These are phyloP conservation scores for Orycteropus afer DNA, from an alignment of 2,113 vertebrate genomes.

Conservation along the genomic window DNA sequence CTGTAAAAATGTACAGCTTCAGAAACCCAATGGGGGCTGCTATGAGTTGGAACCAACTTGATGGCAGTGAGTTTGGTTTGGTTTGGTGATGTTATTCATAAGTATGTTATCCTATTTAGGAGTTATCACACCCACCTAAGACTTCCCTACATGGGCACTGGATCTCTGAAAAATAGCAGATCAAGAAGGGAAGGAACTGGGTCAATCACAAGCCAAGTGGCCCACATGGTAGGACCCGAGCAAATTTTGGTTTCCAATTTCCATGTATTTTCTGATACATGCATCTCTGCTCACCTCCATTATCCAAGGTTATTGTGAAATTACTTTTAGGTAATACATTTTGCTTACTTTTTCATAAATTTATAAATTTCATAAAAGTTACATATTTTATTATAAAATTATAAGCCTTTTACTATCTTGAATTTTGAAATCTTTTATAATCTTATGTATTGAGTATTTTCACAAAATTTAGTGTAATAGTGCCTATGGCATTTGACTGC, in stretches of 20 bases:
- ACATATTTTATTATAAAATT: not conserved
- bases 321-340: slow-evolving; percentile 7
- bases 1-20: no score
- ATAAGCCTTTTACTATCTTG: not conserved
- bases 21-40: no score
- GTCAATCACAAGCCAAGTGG: not conserved
- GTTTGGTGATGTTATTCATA: no score
- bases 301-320: not conserved
- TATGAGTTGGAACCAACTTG: no score
- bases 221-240: not conserved
- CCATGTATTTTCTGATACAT: slow-evolving; percentile 9
- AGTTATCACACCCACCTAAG: not conserved
- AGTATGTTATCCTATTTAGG: not conserved
- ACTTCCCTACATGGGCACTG: not conserved
- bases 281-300: not conserved
- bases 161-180: not conserved
- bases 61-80: no score
- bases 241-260: not conserved
- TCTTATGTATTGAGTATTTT: not conserved
- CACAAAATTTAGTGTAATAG: slow-evolving; percentile 23
- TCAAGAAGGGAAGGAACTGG: not conserved
- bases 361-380: no score
- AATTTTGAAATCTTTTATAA: slow-evolving; percentile 15
- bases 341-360: no score
- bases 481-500: no score